Evolutionary conservation across 2,888 invertebrate genomes (phyloP).

Genomic region (Rhimphoctona megacephalus): DNA sequence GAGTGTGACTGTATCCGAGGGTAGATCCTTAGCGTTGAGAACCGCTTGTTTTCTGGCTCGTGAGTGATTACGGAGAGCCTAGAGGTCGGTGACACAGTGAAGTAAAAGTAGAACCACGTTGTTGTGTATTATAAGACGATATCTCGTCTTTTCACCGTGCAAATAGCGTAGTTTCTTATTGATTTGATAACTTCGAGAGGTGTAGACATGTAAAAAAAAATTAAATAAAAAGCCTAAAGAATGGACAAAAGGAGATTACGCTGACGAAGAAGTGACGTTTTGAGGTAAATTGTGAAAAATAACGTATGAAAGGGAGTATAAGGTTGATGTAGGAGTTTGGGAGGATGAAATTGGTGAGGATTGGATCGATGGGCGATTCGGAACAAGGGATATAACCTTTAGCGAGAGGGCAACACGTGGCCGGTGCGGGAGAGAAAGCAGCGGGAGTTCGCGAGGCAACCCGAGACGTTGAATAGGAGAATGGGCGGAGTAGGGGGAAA

Average conservation of each 20-base stretch:
- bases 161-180: not conserved
- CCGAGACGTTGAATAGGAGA: not conserved
- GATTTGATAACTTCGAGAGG: not conserved
- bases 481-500: not conserved
- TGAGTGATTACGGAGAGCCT: slow-evolving; percentile 53
- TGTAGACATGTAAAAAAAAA: not conserved
- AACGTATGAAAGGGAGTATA: not conserved
- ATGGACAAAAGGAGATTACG: not conserved
- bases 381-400: slow-evolving; percentile 39
- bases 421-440: slow-evolving; percentile 58
- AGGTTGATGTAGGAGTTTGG: not conserved
- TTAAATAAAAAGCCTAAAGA: not conserved
- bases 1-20: slow-evolving; percentile 56
- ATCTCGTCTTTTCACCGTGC: not conserved
- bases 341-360: slow-evolving; percentile 19
- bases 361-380: slow-evolving; percentile 33
- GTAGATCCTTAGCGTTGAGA: slow-evolving; percentile 47
- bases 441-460: slow-evolving; percentile 9
- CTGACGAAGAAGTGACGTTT: not conserved
- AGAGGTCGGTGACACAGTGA: slow-evolving; percentile 62
- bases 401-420: slow-evolving; percentile 70
- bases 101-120: slow-evolving; percentile 52
- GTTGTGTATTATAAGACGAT: slow-evolving; percentile 12
- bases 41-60: slow-evolving; percentile 43
- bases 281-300: not conserved